Conservation (phyloP, 2,113 vertebrate genomes). For the Spheniscus mendiculus region DNA sequence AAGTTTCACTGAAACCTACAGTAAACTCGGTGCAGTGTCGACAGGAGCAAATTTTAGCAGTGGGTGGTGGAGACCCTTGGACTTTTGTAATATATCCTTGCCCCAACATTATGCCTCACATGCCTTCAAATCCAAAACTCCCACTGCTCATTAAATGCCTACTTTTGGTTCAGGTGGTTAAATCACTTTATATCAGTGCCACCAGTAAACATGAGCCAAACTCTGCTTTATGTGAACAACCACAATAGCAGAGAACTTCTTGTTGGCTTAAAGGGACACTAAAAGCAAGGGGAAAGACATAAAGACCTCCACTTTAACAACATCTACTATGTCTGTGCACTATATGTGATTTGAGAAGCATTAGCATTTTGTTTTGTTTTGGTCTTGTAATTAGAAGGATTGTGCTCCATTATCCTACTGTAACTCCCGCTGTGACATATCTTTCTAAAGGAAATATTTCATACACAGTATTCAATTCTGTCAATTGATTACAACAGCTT, state of each 20-base stretch:
- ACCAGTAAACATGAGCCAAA: background rate
- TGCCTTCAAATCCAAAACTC: background rate
- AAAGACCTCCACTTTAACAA: background rate
- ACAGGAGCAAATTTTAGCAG: background rate
- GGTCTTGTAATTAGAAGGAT: slow-evolving; percentile 33
- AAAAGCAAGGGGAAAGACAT: background rate
- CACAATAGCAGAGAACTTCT: background rate
- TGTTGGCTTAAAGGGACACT: background rate
- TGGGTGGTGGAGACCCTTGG: rapidly evolving
- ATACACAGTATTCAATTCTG: background rate
- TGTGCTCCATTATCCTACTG: slow-evolving; percentile 41
- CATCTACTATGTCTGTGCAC: background rate
- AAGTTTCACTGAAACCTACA: background rate
- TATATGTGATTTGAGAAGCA: background rate
- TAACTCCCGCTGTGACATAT: slow-evolving; percentile 5
- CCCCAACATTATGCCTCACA: background rate
- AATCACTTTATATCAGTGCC: background rate
- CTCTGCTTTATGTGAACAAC: background rate
- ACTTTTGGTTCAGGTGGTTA: background rate
- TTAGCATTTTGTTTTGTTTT: slow-evolving; percentile 48
- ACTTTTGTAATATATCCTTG: background rate
- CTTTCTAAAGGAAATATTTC: background rate
- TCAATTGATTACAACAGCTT: background rate
- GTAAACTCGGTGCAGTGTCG: background rate
- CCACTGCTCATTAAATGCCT: background rate